phyloP scores from a whole-genome alignment of 2,797 vertebrate genomes.

The Fundulus diaphanus region DNA sequence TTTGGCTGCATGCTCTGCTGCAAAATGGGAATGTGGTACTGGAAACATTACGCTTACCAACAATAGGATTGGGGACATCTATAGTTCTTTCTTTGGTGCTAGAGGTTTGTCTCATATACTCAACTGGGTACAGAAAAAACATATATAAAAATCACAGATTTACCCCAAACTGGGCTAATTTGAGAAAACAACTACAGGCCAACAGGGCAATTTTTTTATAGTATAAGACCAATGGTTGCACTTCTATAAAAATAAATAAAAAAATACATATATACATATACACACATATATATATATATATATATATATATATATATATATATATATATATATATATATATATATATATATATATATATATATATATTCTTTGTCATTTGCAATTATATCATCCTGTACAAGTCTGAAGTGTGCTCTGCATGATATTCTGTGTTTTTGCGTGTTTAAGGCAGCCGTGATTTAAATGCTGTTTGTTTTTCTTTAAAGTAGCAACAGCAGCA shows the following conservation, averaged over 20 bases:
- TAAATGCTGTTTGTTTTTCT: slow-evolving; percentile 82
- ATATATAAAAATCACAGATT: neutral
- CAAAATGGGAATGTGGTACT: neutral
- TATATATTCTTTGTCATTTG: slow-evolving; percentile 1
- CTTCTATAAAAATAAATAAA: too few relatives aligned
- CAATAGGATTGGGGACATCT: neutral
- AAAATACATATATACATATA: too few relatives aligned
- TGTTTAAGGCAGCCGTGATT: slow-evolving; percentile 60
- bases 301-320: neutral
- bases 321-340: too few relatives aligned
- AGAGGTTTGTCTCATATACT: neutral
- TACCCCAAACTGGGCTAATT: too few relatives aligned
- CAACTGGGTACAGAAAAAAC: neutral
- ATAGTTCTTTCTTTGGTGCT: neutral
- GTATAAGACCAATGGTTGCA: neutral
- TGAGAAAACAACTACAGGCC: too few relatives aligned
- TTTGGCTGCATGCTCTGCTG: slow-evolving; percentile 3
- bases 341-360: neutral
- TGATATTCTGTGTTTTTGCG: slow-evolving; percentile 58
- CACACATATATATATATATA: too few relatives aligned
- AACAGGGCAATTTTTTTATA: too few relatives aligned
- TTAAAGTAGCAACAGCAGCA: slow-evolving; percentile 67
- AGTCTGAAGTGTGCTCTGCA: slow-evolving; percentile 35
- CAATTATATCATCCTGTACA: slow-evolving; percentile 23
- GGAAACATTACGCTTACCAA: too few relatives aligned